Percentiles rank a stretch among this genome's conserved stretches.
phyloP scores from a whole-genome alignment of 2,113 vertebrate genomes.

The Collichthys lucidus region DNA sequence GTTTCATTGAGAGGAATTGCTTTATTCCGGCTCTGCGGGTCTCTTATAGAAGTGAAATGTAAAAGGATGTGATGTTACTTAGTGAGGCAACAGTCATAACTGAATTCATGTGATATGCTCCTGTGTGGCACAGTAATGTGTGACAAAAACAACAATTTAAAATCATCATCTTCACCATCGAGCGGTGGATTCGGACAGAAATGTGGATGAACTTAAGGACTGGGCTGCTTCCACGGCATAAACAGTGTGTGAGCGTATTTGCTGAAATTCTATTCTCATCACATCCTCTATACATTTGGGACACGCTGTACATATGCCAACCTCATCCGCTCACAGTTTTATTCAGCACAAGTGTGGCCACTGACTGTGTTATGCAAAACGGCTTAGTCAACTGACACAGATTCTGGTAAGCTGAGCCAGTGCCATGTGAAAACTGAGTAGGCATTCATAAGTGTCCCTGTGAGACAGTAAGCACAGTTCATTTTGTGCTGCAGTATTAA shows the following conservation, averaged over 20 bases:
- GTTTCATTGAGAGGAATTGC: too few species aligned
- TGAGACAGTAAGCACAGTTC: constrained; percentile 40
- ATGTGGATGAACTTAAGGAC: neutral
- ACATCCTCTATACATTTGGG: constrained; percentile 6
- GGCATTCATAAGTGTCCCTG: constrained; percentile 58
- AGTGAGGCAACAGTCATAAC: neutral
- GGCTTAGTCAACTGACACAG: constrained; percentile 74
- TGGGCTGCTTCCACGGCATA: neutral
- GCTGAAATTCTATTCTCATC: neutral
- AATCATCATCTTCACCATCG: neutral
- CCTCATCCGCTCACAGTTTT: constrained; percentile 19
- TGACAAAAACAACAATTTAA: neutral
- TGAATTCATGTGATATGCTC: neutral
- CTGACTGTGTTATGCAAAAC: constrained; percentile 69
- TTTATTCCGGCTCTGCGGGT: too few species aligned
- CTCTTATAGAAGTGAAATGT: neutral
- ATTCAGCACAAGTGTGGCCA: constrained; percentile 33
- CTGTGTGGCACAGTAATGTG: neutral
- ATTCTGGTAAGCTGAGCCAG: constrained; percentile 64
- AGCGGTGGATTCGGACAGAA: neutral
- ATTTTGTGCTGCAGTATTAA: constrained; percentile 57
- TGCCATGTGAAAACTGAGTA: constrained; percentile 61
- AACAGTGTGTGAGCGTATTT: neutral
- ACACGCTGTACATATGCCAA: constrained; percentile 12
- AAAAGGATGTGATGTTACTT: neutral